These are phyloP conservation scores for Ptilodon capucinus DNA, from an alignment of 2,888 invertebrate species.

Conservation along the genomic window DNA sequence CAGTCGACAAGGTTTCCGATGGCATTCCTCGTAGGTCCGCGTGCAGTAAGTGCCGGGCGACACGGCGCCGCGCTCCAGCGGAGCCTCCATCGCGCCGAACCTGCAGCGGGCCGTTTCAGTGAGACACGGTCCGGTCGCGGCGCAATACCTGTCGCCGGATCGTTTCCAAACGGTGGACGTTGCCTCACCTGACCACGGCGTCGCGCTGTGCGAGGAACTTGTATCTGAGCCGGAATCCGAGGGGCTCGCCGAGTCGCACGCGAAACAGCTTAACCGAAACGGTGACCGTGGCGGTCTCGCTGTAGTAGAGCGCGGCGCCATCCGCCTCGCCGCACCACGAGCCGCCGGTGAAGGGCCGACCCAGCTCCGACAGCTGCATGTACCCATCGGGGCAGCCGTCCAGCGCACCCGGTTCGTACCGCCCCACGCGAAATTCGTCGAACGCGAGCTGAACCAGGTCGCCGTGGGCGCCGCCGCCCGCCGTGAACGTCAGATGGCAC, in stretches of 20 bases:
- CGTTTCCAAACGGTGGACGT: not conserved
- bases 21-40: constrained; percentile 92
- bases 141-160: not conserved
- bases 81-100: constrained; percentile 89
- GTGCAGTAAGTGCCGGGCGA: constrained; percentile 93
- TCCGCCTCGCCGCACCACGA: constrained; percentile 94
- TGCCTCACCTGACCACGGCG: constrained; percentile 86
- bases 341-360: constrained; percentile 93
- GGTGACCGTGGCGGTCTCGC: constrained; percentile 94
- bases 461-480: constrained; percentile 93
- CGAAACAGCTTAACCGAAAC: constrained; percentile 91
- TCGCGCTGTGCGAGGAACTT: constrained; percentile 91
- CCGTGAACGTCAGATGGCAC: constrained; percentile 95
- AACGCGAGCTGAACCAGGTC: constrained; percentile 95
- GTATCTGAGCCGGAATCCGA: constrained; percentile 90
- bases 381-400: constrained; percentile 94
- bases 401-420: constrained; percentile 87
- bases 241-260: constrained; percentile 87
- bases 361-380: constrained; percentile 93
- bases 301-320: constrained; percentile 92
- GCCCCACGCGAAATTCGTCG: constrained; percentile 94
- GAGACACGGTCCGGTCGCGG: not conserved
- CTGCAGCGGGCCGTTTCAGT: constrained; percentile 46
- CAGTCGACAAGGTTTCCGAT: constrained; percentile 91
- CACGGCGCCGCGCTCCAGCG: constrained; percentile 91